Conservation (phyloP, 2,113 vertebrate genomes). For the Crocuta crocuta region DNA sequence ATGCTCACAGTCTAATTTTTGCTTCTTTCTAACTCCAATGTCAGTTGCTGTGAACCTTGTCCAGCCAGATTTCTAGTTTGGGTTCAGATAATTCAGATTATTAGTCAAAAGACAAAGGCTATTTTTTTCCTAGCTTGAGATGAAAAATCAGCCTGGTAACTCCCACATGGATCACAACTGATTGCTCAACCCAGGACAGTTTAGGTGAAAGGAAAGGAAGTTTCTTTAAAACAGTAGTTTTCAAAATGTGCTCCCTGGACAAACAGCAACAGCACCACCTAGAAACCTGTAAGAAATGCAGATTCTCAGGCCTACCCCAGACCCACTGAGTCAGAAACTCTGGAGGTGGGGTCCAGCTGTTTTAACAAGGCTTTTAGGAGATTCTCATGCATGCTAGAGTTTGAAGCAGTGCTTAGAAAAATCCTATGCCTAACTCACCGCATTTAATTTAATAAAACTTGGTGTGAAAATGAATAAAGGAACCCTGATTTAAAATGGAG, state of each 20-base stretch:
- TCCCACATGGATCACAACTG: background rate
- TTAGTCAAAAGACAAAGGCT: background rate
- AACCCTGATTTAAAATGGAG: background rate
- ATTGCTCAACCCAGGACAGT: background rate
- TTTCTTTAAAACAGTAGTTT: background rate
- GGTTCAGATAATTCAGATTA: constrained; percentile 3
- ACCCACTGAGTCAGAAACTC: background rate
- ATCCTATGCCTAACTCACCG: background rate
- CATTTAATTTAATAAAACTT: background rate
- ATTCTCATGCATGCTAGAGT: background rate
- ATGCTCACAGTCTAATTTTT: background rate
- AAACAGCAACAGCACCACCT: background rate
- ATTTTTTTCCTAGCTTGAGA: background rate
- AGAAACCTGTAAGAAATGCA: background rate
- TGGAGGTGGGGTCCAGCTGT: background rate
- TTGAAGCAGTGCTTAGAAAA: background rate
- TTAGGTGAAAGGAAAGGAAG: background rate
- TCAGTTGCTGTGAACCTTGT: background rate
- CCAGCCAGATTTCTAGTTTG: background rate
- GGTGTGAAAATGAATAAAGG: background rate
- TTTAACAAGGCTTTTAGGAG: background rate
- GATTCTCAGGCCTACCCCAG: background rate
- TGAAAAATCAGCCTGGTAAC: background rate
- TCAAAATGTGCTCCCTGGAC: background rate
- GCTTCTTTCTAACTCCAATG: background rate